Percentiles rank a stretch among this genome's conserved stretches.
phyloP scores from a whole-genome alignment of 2,113 vertebrate species.

The Strix uralensis region DNA sequence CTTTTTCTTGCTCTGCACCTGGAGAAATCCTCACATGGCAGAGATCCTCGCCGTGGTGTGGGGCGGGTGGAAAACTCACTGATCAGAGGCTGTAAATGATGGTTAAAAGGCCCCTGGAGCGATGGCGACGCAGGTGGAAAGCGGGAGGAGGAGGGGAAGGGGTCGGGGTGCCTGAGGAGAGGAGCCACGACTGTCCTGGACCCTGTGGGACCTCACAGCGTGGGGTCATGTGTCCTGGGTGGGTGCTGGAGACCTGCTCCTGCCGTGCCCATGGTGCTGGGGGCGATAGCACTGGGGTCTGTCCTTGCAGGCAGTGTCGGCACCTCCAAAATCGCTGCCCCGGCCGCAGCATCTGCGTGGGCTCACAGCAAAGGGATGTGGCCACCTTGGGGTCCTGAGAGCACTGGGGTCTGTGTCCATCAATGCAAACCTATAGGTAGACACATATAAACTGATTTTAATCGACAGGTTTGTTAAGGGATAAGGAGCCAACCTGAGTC shows the following conservation, averaged over 20 bases:
- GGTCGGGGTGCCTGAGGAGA: accelerated
- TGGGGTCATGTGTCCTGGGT: accelerated
- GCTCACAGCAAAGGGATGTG: accelerated
- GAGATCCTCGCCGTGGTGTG: accelerated
- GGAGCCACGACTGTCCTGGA: accelerated
- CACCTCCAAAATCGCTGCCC: accelerated
- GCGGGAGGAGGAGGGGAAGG: not conserved
- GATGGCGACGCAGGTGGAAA: accelerated
- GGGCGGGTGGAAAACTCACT: accelerated
- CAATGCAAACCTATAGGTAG: not conserved
- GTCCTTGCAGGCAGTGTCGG: accelerated
- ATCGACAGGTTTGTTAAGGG: accelerated
- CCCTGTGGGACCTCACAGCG: accelerated
- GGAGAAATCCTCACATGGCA: accelerated
- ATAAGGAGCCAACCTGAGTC: not conserved
- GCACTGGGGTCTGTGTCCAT: too few relatives aligned
- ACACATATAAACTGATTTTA: not conserved
- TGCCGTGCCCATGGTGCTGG: not conserved
- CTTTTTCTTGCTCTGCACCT: accelerated
- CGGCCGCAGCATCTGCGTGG: accelerated
- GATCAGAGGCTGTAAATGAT: not conserved
- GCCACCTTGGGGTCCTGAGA: too few relatives aligned
- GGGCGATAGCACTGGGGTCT: not conserved
- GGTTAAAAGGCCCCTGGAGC: accelerated
- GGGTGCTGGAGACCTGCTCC: not conserved